These are phyloP conservation scores for Petrocephalus sullivani DNA, from an alignment of 2,797 vertebrate genomes.

Conservation along the genomic window DNA sequence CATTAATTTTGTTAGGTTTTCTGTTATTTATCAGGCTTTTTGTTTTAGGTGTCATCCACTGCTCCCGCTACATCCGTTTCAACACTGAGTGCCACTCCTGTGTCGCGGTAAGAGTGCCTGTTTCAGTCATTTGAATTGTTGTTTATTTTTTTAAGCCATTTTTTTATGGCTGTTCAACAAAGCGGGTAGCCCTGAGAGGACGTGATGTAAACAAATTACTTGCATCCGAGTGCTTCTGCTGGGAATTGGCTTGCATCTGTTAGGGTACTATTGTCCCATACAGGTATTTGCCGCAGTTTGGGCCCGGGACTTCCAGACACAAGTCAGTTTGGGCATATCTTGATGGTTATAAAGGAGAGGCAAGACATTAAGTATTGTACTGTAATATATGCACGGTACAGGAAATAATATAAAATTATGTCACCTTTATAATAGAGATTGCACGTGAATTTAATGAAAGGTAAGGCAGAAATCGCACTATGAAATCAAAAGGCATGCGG, in stretches of 20 bases:
- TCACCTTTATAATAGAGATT: background rate
- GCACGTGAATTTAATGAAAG: background rate
- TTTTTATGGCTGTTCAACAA: background rate
- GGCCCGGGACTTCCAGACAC: background rate
- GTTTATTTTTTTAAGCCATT: background rate
- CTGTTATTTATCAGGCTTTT: background rate
- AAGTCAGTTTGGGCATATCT: background rate
- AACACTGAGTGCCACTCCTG: background rate
- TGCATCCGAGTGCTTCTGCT: background rate
- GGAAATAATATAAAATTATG: too few relatives aligned
- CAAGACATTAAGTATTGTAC: background rate
- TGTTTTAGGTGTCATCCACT: slow-evolving; percentile 3
- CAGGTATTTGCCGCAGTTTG: background rate
- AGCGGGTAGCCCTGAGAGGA: background rate
- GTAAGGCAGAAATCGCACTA: background rate
- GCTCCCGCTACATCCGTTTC: background rate
- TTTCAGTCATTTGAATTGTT: background rate
- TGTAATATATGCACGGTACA: background rate
- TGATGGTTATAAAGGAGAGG: background rate
- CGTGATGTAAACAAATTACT: background rate
- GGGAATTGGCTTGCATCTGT: background rate
- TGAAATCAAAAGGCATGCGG: background rate
- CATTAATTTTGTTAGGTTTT: background rate
- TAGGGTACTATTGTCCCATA: background rate
- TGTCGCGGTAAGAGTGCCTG: background rate